Percentiles rank a stretch among this genome's conserved stretches.
phyloP scores from a whole-genome alignment of 2,797 vertebrate genomes.

The Gouania willdenowi region DNA sequence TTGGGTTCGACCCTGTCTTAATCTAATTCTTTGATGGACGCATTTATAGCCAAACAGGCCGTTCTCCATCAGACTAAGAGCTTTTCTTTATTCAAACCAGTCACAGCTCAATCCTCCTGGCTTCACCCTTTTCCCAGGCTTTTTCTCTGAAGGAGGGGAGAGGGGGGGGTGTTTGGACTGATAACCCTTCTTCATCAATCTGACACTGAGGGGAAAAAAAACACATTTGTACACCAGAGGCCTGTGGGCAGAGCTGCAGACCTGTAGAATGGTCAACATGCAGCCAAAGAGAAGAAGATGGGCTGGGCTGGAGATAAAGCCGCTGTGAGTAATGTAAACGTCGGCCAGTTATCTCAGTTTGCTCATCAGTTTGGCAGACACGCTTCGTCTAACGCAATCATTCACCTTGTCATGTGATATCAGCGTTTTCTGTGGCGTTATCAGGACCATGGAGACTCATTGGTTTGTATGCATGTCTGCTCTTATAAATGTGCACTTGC shows the following conservation, averaged over 20 bases:
- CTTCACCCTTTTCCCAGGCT: conserved; percentile 32
- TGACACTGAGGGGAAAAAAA: conserved; percentile 32
- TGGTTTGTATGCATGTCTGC: conserved; percentile 36
- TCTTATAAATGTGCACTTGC: conserved; percentile 54
- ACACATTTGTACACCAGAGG: conserved; percentile 6
- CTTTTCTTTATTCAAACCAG: conserved; percentile 25
- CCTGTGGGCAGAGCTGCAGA: conserved; percentile 25
- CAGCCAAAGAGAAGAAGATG: background rate
- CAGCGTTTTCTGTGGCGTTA: conserved; percentile 44
- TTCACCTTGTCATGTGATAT: conserved; percentile 41
- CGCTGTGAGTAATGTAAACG: conserved; percentile 38
- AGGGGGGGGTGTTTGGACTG: conserved; percentile 41
- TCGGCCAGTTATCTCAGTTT: conserved; percentile 36
- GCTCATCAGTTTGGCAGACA: conserved; percentile 45
- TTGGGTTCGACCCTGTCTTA: conserved; percentile 3
- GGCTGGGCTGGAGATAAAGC: conserved; percentile 24
- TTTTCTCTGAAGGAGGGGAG: conserved; percentile 26
- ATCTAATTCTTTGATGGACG: conserved; percentile 9
- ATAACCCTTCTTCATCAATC: conserved; percentile 62
- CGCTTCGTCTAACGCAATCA: conserved; percentile 41
- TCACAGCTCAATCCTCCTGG: conserved; percentile 17
- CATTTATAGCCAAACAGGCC: conserved; percentile 1
- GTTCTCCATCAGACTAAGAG: conserved; percentile 18
- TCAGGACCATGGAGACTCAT: conserved; percentile 32
- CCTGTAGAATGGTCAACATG: conserved; percentile 4